Base-by-base conservation (phyloP, 2,888 invertebrate genomes). In the Ennomos quercinarius region DNA sequence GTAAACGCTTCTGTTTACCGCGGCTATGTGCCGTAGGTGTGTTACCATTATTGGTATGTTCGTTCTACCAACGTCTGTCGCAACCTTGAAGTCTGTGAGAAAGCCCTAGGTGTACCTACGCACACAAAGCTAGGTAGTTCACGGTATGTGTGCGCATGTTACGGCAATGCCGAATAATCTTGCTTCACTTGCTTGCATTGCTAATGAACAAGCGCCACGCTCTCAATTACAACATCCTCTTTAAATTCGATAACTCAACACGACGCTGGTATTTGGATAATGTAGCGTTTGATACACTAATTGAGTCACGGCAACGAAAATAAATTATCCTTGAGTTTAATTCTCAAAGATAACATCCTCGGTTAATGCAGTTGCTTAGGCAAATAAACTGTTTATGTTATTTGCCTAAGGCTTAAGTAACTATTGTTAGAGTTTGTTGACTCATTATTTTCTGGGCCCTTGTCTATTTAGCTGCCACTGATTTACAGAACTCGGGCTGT, bases 81-180 rank as follows among this genome's bases (percentile, higher is more conserved):
- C 73, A 81, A 80, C 86, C 85, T 86, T 86, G 84, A 58, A 57
- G 71, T 59, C 61, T 73, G 70, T 75, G 80, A 82, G 85, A 86
- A 85, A 84, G 84, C 77, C 78, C 72, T 76, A 68, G 77, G 6
- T 27, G 27, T 27, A 17, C 1, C 77, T 77, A 77, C 77, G 74
- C 73, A 66, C 61, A 68, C n/a, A n/a, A n/a, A n/a, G 64, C 57
- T 66, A 59, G 53, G 8, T 45, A 41, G 44, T 11, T 54, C 61
- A 66, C 62, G 64, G 68, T 71, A 72, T 66, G 44, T 51, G 64
- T 63, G 68, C n/a, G n/a, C n/a, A n/a, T n/a, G n/a, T n/a, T n/a
- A 60, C 67, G 67, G 70, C 61, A 65, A 71, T 69, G 73, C 74
- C 70, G 73, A 76, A 77, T 80, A 73, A 77, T 78, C 77, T 75